phyloP scores from a whole-genome alignment of 2,113 vertebrate species.

The Daubentonia madagascariensis region DNA sequence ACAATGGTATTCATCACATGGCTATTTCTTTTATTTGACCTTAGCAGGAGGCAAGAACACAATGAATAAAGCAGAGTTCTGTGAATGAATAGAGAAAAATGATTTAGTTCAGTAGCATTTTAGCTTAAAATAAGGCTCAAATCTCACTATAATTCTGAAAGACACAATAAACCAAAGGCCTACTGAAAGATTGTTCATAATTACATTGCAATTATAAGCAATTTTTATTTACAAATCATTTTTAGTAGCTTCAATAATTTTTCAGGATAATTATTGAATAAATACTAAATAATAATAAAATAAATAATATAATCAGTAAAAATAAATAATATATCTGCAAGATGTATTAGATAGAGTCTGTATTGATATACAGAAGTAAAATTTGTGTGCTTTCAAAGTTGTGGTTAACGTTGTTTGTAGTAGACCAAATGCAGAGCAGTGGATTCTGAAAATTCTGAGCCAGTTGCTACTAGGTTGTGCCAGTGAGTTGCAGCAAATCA shows the following conservation, averaged over 20 bases:
- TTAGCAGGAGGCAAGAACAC: not conserved
- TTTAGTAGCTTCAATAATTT: not conserved
- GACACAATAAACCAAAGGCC: not conserved
- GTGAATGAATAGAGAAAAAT: not conserved
- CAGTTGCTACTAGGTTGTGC: not conserved
- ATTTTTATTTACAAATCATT: not conserved
- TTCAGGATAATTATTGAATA: not conserved
- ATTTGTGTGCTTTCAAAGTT: not conserved
- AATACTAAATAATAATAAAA: not conserved
- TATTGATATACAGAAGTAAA: not conserved
- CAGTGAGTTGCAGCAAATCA: not conserved
- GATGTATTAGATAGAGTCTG: not conserved
- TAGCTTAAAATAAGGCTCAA: not conserved
- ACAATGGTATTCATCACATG: not conserved
- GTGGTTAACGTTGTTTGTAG: not conserved
- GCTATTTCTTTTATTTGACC: not conserved
- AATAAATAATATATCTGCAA: not conserved
- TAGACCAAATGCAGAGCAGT: not conserved
- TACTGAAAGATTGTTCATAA: not conserved
- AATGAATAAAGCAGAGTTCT: not conserved
- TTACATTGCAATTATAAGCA: not conserved
- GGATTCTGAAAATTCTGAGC: not conserved
- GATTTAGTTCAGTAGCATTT: not conserved
- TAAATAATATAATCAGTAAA: not conserved
- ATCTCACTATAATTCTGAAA: not conserved